phyloP scores from a whole-genome alignment of 2,797 vertebrate species.

The Bufotes viridis region DNA sequence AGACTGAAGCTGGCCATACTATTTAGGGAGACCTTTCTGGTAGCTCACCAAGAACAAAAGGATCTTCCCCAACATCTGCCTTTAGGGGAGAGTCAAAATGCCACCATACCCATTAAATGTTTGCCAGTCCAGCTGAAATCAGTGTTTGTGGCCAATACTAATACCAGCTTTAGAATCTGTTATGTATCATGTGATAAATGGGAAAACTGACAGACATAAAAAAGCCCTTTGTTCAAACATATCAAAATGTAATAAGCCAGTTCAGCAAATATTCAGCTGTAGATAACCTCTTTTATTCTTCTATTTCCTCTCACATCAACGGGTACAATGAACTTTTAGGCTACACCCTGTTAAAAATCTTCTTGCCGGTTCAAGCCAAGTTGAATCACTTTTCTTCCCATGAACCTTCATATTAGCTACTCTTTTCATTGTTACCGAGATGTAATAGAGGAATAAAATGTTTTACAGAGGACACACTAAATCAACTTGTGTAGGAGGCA shows the following conservation, averaged over 20 bases:
- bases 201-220: not conserved
- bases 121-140: no score
- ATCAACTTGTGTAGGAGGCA: constrained; percentile 46
- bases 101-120: no score
- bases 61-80: no score
- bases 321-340: constrained; percentile 3
- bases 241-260: not conserved
- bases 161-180: not conserved
- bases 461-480: constrained; percentile 54
- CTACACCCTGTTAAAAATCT: constrained; percentile 17
- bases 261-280: not conserved
- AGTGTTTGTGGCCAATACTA: no score
- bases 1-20: not conserved
- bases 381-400: constrained; percentile 30
- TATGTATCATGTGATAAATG: not conserved
- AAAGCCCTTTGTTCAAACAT: not conserved
- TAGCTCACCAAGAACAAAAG: no score
- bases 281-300: constrained; percentile 15
- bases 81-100: no score
- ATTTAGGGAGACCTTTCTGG: no score
- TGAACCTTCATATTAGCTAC: constrained; percentile 50
- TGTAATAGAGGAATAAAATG: constrained; percentile 47
- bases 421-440: constrained; percentile 38
- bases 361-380: constrained; percentile 11
- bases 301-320: not conserved